Conservation (phyloP, 2,113 vertebrate genomes). For the Apus apus region DNA sequence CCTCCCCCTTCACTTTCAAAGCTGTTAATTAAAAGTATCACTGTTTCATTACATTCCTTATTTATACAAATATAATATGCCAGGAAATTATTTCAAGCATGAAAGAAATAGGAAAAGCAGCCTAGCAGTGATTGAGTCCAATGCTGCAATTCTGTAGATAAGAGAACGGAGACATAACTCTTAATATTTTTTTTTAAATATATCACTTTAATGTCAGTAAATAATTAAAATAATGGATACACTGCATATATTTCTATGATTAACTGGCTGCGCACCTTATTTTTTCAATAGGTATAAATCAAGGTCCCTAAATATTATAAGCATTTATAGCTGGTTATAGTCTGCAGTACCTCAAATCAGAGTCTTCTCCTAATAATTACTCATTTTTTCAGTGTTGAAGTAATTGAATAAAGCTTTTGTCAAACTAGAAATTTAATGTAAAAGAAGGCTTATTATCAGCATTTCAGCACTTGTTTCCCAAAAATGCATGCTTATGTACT, state of each 20-base stretch:
- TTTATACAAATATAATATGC: conserved; percentile 69
- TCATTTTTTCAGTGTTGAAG: neutral
- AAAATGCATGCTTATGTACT: neutral
- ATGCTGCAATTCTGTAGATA: conserved; percentile 62
- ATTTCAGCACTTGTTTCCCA: neutral
- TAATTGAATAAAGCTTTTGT: conserved; percentile 27
- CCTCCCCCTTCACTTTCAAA: neutral
- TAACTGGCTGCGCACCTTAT: conserved; percentile 31
- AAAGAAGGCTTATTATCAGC: neutral
- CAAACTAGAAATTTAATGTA: conserved; percentile 31
- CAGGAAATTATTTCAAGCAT: conserved; percentile 68
- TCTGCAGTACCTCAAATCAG: neutral
- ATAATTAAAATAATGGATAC: conserved; percentile 62
- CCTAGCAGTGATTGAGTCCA: neutral
- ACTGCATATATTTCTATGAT: conserved; percentile 45
- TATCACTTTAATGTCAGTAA: conserved; percentile 25
- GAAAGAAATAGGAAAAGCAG: conserved; percentile 4
- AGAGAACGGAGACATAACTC: conserved; percentile 22
- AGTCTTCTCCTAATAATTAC: neutral
- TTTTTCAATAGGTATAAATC: conserved; percentile 50
- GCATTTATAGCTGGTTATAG: neutral
- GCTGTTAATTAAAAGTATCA: conserved; percentile 69
- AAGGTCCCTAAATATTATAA: neutral
- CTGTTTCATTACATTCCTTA: conserved; percentile 64
- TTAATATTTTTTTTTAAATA: conserved; percentile 33